Evolutionary conservation across 1,140 invertebrate species (phyloP).

Genomic region (Artemia franciscana): DNA sequence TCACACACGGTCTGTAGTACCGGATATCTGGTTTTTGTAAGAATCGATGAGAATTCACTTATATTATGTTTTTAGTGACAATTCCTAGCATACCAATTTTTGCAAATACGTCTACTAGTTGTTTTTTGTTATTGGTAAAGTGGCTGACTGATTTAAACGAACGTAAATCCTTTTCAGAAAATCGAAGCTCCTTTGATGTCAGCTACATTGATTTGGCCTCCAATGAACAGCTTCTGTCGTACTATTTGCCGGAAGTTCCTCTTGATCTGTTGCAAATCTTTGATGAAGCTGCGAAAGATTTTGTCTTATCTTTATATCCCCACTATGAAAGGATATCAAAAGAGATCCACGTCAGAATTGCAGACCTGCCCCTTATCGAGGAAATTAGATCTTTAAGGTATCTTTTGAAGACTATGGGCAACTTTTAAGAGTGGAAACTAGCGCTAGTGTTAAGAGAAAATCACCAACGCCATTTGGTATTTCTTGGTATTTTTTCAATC

Average conservation of each 20-base stretch:
- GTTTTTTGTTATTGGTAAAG: too few relatives aligned
- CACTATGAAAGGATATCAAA: constrained; percentile 80
- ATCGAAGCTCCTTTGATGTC: constrained; percentile 63
- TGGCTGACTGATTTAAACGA: too few relatives aligned
- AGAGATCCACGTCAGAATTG: constrained; percentile 82
- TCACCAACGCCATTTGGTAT: too few relatives aligned
- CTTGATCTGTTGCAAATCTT: constrained; percentile 86
- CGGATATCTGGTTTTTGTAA: too few relatives aligned
- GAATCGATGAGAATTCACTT: too few relatives aligned
- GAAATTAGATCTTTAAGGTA: constrained; percentile 75
- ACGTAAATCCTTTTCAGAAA: constrained; percentile 26
- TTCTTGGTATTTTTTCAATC: too few relatives aligned
- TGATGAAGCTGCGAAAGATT: constrained; percentile 80
- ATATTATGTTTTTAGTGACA: too few relatives aligned
- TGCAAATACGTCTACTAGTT: too few relatives aligned
- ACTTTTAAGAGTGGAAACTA: too few relatives aligned
- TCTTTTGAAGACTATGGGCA: not conserved
- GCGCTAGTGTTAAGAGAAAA: too few relatives aligned
- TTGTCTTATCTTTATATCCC: constrained; percentile 83
- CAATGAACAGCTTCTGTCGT: constrained; percentile 77
- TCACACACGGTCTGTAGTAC: too few relatives aligned
- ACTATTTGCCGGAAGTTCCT: constrained; percentile 91
- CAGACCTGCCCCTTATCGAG: constrained; percentile 83
- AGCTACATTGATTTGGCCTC: constrained; percentile 74
- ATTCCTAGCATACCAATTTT: too few relatives aligned